Conservation (phyloP, 1,140 invertebrate species). For the Heliothis virescens region DNA sequence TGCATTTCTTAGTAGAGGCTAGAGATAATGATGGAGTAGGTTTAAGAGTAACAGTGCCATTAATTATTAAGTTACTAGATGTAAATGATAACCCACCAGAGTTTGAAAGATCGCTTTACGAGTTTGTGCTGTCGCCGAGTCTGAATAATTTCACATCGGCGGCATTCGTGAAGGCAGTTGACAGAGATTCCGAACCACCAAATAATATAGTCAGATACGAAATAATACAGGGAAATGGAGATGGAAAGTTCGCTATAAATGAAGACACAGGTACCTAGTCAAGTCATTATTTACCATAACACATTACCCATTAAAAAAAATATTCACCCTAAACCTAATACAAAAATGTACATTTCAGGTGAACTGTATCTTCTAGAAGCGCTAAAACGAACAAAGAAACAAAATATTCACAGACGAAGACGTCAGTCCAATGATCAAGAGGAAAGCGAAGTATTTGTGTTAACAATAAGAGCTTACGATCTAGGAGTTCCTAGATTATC, state of each 20-base stretch:
- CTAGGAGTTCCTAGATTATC: conserved; percentile 91
- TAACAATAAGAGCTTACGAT: conserved; percentile 92
- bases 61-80: conserved; percentile 92
- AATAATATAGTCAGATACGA: conserved; percentile 95
- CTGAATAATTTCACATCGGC: conserved; percentile 90
- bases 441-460: conserved; percentile 87
- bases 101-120: conserved; percentile 93
- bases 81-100: conserved; percentile 95
- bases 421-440: conserved; percentile 77
- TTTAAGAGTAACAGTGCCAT: conserved; percentile 89
- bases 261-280: conserved; percentile 89
- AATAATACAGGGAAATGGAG: conserved; percentile 92
- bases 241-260: conserved; percentile 93
- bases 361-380: conserved; percentile 85
- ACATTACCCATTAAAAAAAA: no score
- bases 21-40: conserved; percentile 94
- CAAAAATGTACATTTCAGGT: conserved; percentile 67
- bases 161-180: conserved; percentile 92
- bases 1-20: conserved; percentile 93
- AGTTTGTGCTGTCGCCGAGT: conserved; percentile 92
- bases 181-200: conserved; percentile 93
- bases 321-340: no score
- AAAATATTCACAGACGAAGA: conserved; percentile 82
- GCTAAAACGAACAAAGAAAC: conserved; percentile 84
- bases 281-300: no score